These are phyloP conservation scores for Alectura lathami DNA, from an alignment of 2,113 vertebrate species.

Conservation along the genomic window DNA sequence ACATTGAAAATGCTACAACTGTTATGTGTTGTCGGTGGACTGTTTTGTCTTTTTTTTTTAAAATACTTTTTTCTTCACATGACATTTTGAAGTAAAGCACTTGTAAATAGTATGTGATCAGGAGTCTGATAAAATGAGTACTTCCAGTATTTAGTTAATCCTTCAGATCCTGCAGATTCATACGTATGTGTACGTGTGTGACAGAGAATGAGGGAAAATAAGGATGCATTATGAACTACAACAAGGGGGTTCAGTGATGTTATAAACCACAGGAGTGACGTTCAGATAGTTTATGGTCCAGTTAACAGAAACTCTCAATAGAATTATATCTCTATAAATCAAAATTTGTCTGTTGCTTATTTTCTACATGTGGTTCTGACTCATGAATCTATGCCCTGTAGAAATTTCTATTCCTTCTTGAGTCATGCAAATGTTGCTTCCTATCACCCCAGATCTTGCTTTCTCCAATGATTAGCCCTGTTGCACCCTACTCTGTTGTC, in stretches of 20 bases:
- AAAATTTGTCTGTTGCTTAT: background rate
- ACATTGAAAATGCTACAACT: background rate
- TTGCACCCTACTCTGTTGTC: background rate
- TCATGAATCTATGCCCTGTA: slow-evolving; percentile 28
- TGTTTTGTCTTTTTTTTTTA: background rate
- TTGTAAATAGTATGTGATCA: background rate
- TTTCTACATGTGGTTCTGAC: slow-evolving; percentile 27
- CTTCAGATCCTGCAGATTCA: background rate
- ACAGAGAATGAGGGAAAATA: background rate
- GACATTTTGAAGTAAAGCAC: background rate
- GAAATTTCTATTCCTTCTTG: slow-evolving; percentile 1
- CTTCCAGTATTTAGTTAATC: background rate
- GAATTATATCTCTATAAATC: slow-evolving; percentile 4
- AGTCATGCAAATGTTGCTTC: background rate
- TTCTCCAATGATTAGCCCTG: background rate
- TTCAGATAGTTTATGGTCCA: background rate
- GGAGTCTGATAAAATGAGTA: background rate
- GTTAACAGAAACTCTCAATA: slow-evolving; percentile 1
- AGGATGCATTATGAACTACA: background rate
- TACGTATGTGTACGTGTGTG: background rate
- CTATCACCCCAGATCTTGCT: background rate
- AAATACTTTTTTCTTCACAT: background rate
- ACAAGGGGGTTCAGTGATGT: background rate
- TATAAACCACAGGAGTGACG: background rate
- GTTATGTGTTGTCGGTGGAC: background rate